Conservation (phyloP, 2,113 vertebrate species). For the Mormoops blainvillei region DNA sequence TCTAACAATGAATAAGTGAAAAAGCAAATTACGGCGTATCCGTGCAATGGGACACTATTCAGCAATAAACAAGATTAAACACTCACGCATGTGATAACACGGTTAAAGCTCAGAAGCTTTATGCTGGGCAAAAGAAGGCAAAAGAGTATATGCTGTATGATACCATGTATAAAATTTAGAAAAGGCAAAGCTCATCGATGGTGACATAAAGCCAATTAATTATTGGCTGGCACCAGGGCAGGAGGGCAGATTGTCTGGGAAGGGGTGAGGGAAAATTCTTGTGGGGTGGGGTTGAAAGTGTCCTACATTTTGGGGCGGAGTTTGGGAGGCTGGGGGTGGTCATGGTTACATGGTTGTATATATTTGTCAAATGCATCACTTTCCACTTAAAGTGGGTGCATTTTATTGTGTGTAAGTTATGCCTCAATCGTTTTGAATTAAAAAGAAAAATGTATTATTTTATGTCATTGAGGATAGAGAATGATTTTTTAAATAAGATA, state of each 20-base stretch:
- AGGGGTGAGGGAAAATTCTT: neutral
- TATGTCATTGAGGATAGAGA: neutral
- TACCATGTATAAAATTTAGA: neutral
- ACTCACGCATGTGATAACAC: neutral
- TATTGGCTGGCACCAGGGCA: neutral
- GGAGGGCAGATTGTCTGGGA: neutral
- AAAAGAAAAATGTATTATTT: conserved; percentile 12
- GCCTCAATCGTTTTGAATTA: neutral
- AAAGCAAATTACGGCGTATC: neutral
- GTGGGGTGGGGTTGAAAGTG: neutral
- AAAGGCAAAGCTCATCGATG: neutral
- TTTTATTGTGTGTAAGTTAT: neutral
- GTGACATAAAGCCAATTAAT: neutral
- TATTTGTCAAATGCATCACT: neutral
- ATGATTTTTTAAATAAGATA: conserved; percentile 9
- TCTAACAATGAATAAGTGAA: neutral
- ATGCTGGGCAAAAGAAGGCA: neutral
- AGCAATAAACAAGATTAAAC: neutral
- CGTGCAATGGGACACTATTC: neutral
- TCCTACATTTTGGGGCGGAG: neutral
- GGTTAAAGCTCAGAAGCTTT: neutral
- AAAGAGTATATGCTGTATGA: neutral
- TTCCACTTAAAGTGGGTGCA: neutral
- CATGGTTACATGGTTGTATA: neutral
- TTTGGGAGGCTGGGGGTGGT: neutral